A percentile compares a stretch with the other conserved stretches of the same genome.
These are phyloP conservation scores for Smittia sp. DNA, from an alignment of 2,888 invertebrate species.

Conservation along the genomic window DNA sequence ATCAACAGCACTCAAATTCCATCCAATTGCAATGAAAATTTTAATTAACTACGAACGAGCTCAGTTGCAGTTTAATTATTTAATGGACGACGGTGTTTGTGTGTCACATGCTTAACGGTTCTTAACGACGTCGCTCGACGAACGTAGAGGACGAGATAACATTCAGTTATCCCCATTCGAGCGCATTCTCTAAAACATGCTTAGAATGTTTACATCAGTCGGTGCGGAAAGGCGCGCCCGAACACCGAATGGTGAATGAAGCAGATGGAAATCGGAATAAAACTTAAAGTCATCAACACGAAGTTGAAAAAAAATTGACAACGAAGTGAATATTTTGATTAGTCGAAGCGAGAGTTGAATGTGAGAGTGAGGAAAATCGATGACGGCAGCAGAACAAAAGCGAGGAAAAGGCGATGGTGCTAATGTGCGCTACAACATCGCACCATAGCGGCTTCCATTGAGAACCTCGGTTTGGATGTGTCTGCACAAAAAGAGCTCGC, in stretches of 20 bases:
- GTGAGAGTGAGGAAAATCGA: not conserved
- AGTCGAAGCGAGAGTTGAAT: not conserved
- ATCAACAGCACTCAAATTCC: not conserved
- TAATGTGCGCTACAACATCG: not conserved
- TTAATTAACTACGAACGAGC: constrained; percentile 1
- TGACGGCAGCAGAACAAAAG: not conserved
- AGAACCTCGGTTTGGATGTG: not conserved
- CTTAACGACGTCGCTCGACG: not conserved
- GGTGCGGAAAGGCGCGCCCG: not conserved
- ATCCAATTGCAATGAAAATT: not conserved
- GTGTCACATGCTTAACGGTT: constrained; percentile 7
- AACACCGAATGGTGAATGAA: not conserved
- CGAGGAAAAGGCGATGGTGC: not conserved
- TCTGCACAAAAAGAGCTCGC: not conserved
- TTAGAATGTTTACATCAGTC: not conserved
- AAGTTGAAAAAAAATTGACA: not conserved
- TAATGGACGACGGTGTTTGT: not conserved
- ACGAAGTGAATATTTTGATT: not conserved
- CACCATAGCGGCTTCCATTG: not conserved
- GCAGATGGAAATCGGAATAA: not conserved
- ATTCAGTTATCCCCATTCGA: too few relatives aligned
- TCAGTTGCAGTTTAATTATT: constrained; percentile 5
- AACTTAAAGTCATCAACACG: constrained; percentile 12
- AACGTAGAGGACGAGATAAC: not conserved
- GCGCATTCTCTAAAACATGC: too few relatives aligned